phyloP scores from a whole-genome alignment of 2,113 vertebrate species.

The Aythya baeri region DNA sequence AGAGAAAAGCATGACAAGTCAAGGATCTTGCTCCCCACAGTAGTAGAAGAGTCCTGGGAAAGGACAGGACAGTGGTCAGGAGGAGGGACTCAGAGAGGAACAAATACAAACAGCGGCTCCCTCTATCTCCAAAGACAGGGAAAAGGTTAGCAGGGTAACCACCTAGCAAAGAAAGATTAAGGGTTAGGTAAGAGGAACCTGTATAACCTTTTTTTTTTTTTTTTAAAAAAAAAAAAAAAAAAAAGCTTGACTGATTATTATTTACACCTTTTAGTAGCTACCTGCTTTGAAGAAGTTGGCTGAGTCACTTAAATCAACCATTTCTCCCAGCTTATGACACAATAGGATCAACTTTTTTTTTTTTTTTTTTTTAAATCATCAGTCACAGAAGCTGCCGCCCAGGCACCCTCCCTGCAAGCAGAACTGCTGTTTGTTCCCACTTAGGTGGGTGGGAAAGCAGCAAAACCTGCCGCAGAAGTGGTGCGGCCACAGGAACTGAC shows the following conservation, averaged over 20 bases:
- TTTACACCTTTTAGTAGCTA: neutral
- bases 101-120: neutral
- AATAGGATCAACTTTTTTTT: neutral
- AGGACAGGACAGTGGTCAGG: neutral
- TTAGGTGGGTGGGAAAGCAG: constrained; percentile 20
- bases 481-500: neutral
- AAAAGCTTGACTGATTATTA: neutral
- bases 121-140: neutral
- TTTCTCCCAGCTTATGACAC: neutral
- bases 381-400: neutral
- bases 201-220: neutral
- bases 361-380: neutral
- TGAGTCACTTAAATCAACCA: neutral
- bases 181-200: neutral
- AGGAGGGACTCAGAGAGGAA: neutral
- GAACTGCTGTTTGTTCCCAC: neutral
- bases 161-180: neutral
- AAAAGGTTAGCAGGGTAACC: neutral
- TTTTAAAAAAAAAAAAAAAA: neutral
- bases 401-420: constrained; percentile 27
- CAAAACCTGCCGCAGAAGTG: constrained; percentile 40
- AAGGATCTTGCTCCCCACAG: neutral
- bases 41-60: neutral
- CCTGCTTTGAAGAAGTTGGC: constrained; percentile 10
- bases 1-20: neutral